Evolutionary conservation across 2,888 invertebrate genomes (phyloP), one percentile per base, ranked within the genome.

Genomic region (Ferdinandea cuprea): DNA sequence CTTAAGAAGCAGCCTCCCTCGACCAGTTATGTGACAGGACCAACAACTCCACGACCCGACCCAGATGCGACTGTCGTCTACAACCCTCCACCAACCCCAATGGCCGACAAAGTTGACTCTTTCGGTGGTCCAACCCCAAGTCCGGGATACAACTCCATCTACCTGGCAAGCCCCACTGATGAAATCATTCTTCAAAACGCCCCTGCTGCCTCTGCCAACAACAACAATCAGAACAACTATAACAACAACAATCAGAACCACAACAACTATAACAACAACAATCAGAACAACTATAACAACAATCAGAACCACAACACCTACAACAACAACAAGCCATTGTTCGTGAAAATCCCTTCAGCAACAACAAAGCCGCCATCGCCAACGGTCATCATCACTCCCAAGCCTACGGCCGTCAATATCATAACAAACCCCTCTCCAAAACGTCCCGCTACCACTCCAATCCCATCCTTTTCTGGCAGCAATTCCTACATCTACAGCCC

Each of bases 321-420:
- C 4, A 86, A 86, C 40, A 87, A 89, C 72, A 86, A 86, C 54
- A 90, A 89, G 30, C 90, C 90, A 0, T 86, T 87, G 0, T 90
- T 90, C 54, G 88, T 90, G n/a, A 89, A 91, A 78, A 87, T 90
- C 11, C 84, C 76, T 0, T 87, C 86, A 6, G 86, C 87, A 9
- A 92, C 92, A 7, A 92, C 93, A 30, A 91, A 91, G 63, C 93
- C 94, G 56, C 93, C 94, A 8, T 92, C 92, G 0, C 93, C 94
- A 1, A 94, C 94, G 0, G 92, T 94, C 5, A 91, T 94, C 3
- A 95, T 94, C 9, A 95, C 95, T 2, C 94, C 95, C 2, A 95
- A 95, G 88, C 95, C 95, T 1, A 92, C 92, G 0, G 87, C 86
- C 0, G 86, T 87, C 7, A 90, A 89, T 78, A 80, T 88, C 30